Conservation (phyloP, 2,113 vertebrate genomes). For the Pygoscelis antarcticus region DNA sequence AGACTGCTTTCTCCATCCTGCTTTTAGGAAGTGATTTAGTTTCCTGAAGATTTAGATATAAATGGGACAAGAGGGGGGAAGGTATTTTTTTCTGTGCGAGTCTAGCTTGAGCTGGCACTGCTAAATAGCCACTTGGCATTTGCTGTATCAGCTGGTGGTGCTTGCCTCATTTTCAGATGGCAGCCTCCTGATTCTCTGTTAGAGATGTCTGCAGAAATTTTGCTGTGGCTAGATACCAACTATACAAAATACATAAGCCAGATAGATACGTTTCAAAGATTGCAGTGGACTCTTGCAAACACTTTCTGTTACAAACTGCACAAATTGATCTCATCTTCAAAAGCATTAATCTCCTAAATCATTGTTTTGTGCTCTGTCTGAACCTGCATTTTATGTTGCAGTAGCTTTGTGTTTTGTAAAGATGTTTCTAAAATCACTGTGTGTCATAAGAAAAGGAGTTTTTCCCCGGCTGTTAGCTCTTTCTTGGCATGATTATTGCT, state of each 20-base stretch:
- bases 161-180: not conserved
- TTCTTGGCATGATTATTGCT: slow-evolving; percentile 14
- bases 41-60: slow-evolving; percentile 38
- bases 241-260: not conserved
- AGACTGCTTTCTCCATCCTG: slow-evolving; percentile 21
- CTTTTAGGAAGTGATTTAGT: slow-evolving; percentile 59
- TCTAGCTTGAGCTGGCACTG: not conserved
- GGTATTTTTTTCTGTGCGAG: not conserved
- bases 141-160: slow-evolving; percentile 7
- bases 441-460: not conserved
- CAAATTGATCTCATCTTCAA: not conserved
- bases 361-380: not conserved
- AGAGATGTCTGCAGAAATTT: not conserved
- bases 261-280: not conserved
- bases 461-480: not conserved
- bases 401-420: not conserved
- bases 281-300: not conserved
- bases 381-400: slow-evolving; percentile 1
- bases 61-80: not conserved
- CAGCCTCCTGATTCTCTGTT: not conserved
- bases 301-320: not conserved
- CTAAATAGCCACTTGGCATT: slow-evolving; percentile 46
- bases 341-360: not conserved
- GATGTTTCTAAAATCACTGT: not conserved
- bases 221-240: not conserved